Conservation (phyloP, 53 echinoderm and acorn worm genomes). For the Actinopyga echinites region DNA sequence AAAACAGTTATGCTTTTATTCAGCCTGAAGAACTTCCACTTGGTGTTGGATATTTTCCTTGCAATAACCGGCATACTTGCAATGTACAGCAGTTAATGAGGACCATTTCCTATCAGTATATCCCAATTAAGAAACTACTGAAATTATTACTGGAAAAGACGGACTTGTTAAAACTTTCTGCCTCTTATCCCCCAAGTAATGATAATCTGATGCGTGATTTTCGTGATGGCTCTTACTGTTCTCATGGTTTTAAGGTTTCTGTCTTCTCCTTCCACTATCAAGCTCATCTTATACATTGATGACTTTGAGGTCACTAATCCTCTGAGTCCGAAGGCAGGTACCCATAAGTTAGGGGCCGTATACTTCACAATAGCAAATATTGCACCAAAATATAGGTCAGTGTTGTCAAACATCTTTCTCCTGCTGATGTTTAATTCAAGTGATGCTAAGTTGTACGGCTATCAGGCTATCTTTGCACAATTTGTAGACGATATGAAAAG, state of each 20-base stretch:
- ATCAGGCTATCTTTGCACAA: conserved; percentile 36
- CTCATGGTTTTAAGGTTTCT: conserved; percentile 13
- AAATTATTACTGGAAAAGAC: conserved; percentile 55
- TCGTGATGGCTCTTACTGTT: conserved; percentile 58
- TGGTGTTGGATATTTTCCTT: conserved; percentile 48
- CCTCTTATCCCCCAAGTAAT: conserved; percentile 33
- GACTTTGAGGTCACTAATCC: conserved; percentile 52
- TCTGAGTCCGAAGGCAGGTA: conserved; percentile 42
- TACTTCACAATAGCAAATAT: conserved; percentile 28
- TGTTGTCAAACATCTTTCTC: conserved; percentile 22
- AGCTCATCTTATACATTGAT: conserved; percentile 45
- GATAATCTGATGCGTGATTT: conserved; percentile 50
- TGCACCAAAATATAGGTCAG: conserved; percentile 1
- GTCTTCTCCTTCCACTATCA: conserved; percentile 27
- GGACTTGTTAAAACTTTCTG: conserved; percentile 47
- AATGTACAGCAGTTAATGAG: conserved; percentile 45
- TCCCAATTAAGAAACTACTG: conserved; percentile 44
- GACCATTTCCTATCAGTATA: conserved; percentile 53
- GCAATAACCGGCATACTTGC: conserved; percentile 25
- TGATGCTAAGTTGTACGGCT: conserved; percentile 28
- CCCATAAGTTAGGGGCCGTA: conserved; percentile 39
- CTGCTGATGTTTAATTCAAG: conserved; percentile 21
- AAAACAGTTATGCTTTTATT: conserved; percentile 17
- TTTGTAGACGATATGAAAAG: conserved; percentile 54
- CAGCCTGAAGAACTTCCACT: conserved; percentile 42